Base-by-base conservation (phyloP, 2,888 invertebrate genomes). In the Pristionchus exspectatus region DNA sequence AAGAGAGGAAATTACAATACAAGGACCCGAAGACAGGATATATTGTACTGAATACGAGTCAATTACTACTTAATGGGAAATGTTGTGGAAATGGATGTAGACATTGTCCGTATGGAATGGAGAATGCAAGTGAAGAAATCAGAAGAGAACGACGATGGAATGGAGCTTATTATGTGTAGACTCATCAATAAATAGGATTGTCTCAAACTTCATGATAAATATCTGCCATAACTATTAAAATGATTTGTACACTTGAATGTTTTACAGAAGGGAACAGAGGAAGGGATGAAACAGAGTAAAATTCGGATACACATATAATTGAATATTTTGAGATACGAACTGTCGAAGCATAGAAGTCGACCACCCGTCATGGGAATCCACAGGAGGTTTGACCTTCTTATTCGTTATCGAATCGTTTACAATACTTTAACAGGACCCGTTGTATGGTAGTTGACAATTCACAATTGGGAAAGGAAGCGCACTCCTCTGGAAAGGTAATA, bases 391-490 rank as follows among this genome's bases (percentile, higher is more conserved):
- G 91, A 93, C 0, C 88, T 94, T 54, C 86, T 27, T 33, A 7
- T 63, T 38, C n/a, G 24, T n/a, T 86, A 38, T 86, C 21, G 33
- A 56, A 5, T 84, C 4, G 33, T 21, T 21, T 18, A 4, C 16
- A 14, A 50, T 21, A 9, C 21, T 18, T 27, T 86, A 7, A 24
- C 72, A 87, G 87, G 38, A 88, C 88, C 9, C 88, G 88, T 3
- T 88, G 88, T 24, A 69, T 88, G n/a, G 98, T 98, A 12, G 99
- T 99, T 4, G 99, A 99, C 95, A 99, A 99, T 95, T 98, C 98
- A 89, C 97, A 97, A 92, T 97, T 99, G 90, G 99, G 99, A 63
- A 98, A 97, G 95, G 96, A 97, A 95, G 98, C 98, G 1, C 98
- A 98, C 97, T 97, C 97, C 2, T 97, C 98, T 95, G 98, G 98